Percentiles rank a stretch among this genome's conserved stretches.
Evolutionary conservation across 2,797 vertebrate species (phyloP).

Genomic region (Sebastes wilsoni): DNA sequence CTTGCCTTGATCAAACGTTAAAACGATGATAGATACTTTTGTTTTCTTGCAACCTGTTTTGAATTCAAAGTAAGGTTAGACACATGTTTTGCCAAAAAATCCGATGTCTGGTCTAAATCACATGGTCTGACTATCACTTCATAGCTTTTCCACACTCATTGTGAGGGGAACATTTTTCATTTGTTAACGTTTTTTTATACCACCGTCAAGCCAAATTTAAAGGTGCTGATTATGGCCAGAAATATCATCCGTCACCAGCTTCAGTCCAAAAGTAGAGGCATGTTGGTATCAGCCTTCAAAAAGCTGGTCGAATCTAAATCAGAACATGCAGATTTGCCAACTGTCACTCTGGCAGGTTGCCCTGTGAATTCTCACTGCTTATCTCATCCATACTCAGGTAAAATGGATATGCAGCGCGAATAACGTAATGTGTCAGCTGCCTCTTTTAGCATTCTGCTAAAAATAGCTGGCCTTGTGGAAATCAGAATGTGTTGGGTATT

Average conservation of each 20-base stretch:
- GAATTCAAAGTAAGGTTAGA: background rate
- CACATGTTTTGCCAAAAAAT: background rate
- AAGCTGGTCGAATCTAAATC: slow-evolving; percentile 44
- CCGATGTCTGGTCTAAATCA: background rate
- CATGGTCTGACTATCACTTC: no score
- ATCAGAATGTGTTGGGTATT: background rate
- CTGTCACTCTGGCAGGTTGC: slow-evolving; percentile 45
- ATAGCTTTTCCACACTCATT: background rate
- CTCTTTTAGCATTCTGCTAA: slow-evolving; percentile 28
- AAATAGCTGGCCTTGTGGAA: slow-evolving; percentile 50
- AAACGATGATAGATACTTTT: background rate
- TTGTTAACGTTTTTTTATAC: background rate
- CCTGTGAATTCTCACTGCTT: slow-evolving; percentile 42
- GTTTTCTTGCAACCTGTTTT: background rate
- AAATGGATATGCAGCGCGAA: slow-evolving; percentile 19
- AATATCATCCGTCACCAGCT: slow-evolving; percentile 15
- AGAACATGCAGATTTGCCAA: slow-evolving; percentile 59
- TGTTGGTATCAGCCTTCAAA: slow-evolving; percentile 24
- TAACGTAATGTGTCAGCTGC: slow-evolving; percentile 38
- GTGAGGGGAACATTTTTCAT: background rate
- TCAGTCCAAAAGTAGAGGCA: slow-evolving; percentile 30
- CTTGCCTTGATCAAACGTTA: accelerated
- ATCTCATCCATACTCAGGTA: slow-evolving; percentile 28
- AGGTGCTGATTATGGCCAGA: slow-evolving; percentile 7
- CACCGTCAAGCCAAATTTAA: background rate